Conservation (phyloP, 2,797 vertebrate species). For the Premnoplex brunnescens region DNA sequence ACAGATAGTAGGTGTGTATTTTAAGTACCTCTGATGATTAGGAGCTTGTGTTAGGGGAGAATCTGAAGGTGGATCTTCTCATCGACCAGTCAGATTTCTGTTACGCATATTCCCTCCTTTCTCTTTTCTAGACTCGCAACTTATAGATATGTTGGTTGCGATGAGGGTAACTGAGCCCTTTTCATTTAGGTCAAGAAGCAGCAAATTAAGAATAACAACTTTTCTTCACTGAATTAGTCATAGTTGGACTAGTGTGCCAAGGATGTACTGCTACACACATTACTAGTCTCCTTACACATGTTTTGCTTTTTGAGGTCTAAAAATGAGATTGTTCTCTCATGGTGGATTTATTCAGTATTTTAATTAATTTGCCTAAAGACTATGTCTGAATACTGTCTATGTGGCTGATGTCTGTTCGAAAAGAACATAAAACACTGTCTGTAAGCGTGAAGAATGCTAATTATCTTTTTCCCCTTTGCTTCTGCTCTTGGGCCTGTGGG, state of each 20-base stretch:
- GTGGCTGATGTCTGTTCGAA: neutral
- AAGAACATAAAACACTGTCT: neutral
- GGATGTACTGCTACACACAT: neutral
- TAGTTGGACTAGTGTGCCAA: neutral
- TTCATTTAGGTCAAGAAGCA: neutral
- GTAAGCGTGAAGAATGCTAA: neutral
- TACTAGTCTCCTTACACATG: neutral
- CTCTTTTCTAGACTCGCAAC: neutral
- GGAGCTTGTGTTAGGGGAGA: neutral
- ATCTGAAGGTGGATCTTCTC: neutral
- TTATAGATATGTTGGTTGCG: neutral
- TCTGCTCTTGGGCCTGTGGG: neutral
- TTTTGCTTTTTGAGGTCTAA: neutral
- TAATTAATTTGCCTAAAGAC: constrained; percentile 3
- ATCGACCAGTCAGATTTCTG: neutral
- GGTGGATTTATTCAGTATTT: neutral
- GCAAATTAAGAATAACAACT: neutral
- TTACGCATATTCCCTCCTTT: neutral
- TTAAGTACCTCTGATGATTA: neutral
- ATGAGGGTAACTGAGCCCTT: neutral
- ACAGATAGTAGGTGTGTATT: neutral
- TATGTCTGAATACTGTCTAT: neutral
- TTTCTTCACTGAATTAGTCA: neutral
- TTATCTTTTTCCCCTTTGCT: neutral
- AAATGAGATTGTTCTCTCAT: neutral